These are phyloP conservation scores for Stenodema calcarata DNA, from an alignment of 2,888 invertebrate genomes.

Conservation along the genomic window DNA sequence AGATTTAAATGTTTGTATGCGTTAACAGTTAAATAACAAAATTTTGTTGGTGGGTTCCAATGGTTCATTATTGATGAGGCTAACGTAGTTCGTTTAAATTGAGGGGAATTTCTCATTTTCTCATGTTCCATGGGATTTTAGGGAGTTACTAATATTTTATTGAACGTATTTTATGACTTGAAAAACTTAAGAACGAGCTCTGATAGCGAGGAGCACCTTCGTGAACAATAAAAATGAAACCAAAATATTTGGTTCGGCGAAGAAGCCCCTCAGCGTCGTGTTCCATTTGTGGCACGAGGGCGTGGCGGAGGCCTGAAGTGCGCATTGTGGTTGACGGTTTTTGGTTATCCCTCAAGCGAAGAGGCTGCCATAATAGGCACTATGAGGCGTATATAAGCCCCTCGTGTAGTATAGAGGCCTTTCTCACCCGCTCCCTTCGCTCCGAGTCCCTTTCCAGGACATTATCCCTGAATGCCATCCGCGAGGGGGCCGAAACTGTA, in stretches of 20 bases:
- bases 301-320: background rate
- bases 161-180: background rate
- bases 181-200: background rate
- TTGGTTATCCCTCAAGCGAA: background rate
- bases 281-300: background rate
- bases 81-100: background rate
- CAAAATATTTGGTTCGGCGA: background rate
- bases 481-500: background rate
- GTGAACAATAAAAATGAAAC: background rate
- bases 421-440: background rate
- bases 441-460: background rate
- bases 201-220: background rate
- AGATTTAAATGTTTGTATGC: too few species aligned
- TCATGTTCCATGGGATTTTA: background rate
- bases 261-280: background rate
- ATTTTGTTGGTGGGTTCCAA: too few species aligned
- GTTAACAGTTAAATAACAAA: too few species aligned
- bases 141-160: background rate
- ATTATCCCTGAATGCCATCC: slow-evolving; percentile 23
- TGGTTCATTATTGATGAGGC: too few species aligned
- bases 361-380: background rate
- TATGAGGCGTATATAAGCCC: background rate
- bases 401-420: background rate
- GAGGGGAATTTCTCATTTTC: background rate
- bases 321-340: slow-evolving; percentile 14